phyloP scores from a whole-genome alignment of 2,888 invertebrate species.

The Unio pictorum region DNA sequence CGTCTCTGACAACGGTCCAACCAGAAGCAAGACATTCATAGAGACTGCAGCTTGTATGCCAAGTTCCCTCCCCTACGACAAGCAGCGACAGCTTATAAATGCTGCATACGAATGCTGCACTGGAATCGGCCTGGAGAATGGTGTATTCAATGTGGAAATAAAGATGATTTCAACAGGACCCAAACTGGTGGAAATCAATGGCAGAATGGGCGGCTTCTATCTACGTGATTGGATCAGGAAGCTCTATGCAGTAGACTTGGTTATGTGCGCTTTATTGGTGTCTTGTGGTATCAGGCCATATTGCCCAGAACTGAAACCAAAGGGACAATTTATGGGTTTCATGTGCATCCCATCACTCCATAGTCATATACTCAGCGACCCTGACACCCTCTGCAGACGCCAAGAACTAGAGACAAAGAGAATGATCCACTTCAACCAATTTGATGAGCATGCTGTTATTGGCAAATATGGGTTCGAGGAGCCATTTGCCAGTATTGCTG shows the following conservation, averaged over 20 bases:
- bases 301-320: not conserved
- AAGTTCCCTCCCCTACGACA: constrained; percentile 27
- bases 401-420: not conserved
- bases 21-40: constrained; percentile 30
- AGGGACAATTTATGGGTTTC: constrained; percentile 5
- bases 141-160: constrained; percentile 50
- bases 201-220: constrained; percentile 51
- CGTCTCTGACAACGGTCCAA: constrained; percentile 54
- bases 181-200: constrained; percentile 53
- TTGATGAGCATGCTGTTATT: not conserved
- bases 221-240: constrained; percentile 44
- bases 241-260: constrained; percentile 35
- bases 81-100: constrained; percentile 33
- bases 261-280: constrained; percentile 11
- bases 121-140: constrained; percentile 40
- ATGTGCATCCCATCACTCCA: not conserved
- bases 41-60: constrained; percentile 52
- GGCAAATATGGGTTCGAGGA: constrained; percentile 1
- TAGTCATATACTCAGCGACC: too few species aligned
- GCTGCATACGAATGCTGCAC: constrained; percentile 46
- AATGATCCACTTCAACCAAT: not conserved
- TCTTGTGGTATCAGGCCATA: constrained; percentile 3
- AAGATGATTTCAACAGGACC: constrained; percentile 49
- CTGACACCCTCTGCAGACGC: not conserved
- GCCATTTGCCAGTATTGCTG: constrained; percentile 9